A percentile compares a stretch with the other conserved stretches of the same genome.
phyloP scores from a whole-genome alignment of 2,888 invertebrate genomes.

The Apotomis betuletana region DNA sequence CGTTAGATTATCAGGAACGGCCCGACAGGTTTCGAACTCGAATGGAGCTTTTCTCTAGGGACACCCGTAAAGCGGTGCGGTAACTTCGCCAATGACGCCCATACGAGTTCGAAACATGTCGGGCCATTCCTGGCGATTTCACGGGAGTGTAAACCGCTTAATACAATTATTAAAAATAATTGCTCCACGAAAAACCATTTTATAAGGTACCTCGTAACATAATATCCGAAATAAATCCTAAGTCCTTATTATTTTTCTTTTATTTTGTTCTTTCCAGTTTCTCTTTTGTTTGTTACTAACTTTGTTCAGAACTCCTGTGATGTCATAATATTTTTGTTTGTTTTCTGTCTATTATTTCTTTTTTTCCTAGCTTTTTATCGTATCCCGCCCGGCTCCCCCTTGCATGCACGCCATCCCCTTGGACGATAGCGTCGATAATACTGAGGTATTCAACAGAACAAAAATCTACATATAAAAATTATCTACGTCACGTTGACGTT shows the following conservation, averaged over 20 bases:
- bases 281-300: background rate
- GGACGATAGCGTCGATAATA: conserved; percentile 28
- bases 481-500: too few species aligned
- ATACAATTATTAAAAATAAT: too few species aligned
- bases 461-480: background rate
- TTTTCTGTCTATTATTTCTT: conserved; percentile 11
- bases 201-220: background rate
- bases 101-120: too few species aligned
- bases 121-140: too few species aligned
- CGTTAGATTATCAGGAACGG: too few species aligned
- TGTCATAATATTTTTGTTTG: background rate
- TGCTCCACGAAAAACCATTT: background rate
- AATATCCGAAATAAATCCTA: background rate
- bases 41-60: too few species aligned
- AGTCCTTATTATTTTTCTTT: background rate
- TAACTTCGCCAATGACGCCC: too few species aligned
- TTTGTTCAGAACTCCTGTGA: background rate
- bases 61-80: too few species aligned
- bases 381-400: conserved; percentile 28
- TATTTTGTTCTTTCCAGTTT: background rate
- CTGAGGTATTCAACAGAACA: conserved; percentile 14
- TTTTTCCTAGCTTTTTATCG: conserved; percentile 27
- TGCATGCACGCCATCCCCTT: conserved; percentile 30
- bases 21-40: too few species aligned
- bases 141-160: too few species aligned